Conservation (phyloP, 2,888 invertebrate genomes). For the Meloe dianella region DNA sequence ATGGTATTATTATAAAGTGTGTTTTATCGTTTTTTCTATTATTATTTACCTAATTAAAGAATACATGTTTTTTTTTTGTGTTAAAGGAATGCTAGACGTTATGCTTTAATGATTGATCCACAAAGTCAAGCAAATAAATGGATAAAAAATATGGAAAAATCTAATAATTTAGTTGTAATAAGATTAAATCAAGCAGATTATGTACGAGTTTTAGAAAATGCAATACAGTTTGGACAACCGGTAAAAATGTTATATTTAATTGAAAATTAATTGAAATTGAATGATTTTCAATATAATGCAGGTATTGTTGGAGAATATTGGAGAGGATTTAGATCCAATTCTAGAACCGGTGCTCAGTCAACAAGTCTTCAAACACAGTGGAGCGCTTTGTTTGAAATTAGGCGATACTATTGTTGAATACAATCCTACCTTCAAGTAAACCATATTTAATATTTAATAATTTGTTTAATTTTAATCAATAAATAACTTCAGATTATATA, state of each 20-base stretch:
- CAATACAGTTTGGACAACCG: constrained; percentile 85
- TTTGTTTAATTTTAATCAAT: too few relatives aligned
- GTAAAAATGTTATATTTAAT: constrained; percentile 57
- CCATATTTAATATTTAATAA: too few relatives aligned
- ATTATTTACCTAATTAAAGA: constrained; percentile 18
- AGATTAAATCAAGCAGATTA: constrained; percentile 84
- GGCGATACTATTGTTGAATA: constrained; percentile 93
- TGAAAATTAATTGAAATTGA: neutral
- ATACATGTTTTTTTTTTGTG: constrained; percentile 12
- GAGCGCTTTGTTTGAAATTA: constrained; percentile 84
- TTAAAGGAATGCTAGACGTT: constrained; percentile 83
- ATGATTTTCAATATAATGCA: constrained; percentile 45
- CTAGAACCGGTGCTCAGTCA: constrained; percentile 87
- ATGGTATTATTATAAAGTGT: constrained; percentile 91
- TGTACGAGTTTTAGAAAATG: constrained; percentile 81
- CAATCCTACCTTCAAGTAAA: constrained; percentile 80
- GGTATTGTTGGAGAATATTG: constrained; percentile 88
- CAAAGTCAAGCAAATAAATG: constrained; percentile 94
- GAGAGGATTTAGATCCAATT: constrained; percentile 90
- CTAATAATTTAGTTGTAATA: constrained; percentile 80
- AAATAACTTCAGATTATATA: constrained; percentile 72
- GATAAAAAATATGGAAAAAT: constrained; percentile 92
- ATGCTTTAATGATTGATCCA: constrained; percentile 95
- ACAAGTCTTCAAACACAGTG: constrained; percentile 90
- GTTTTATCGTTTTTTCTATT: constrained; percentile 51